phyloP scores from a whole-genome alignment of 2,113 vertebrate genomes.

The Limnothrissa miodon region DNA sequence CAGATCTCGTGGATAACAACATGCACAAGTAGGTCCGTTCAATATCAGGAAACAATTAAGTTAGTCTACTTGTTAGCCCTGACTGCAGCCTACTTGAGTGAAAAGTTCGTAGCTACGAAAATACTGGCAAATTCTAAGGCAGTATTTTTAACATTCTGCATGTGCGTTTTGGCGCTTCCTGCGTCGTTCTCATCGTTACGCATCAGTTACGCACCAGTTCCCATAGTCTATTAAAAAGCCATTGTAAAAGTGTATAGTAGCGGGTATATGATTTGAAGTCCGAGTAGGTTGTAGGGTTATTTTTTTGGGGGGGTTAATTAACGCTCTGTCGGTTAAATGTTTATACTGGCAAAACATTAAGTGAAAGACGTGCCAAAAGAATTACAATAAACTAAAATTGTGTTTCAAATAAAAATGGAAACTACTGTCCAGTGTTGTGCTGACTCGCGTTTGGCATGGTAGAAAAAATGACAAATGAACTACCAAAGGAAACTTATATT shows the following conservation, averaged over 20 bases:
- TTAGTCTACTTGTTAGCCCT: background rate
- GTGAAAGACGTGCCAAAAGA: background rate
- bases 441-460: background rate
- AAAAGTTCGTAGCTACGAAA: background rate
- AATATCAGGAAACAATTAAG: background rate
- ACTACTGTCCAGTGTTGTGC: background rate
- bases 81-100: background rate
- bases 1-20: too few species aligned
- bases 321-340: background rate
- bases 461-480: background rate
- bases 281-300: background rate
- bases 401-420: background rate
- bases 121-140: background rate
- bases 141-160: background rate
- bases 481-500: background rate
- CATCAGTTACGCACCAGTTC: background rate
- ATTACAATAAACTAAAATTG: background rate
- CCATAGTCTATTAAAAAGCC: too few species aligned
- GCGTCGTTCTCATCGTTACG: background rate
- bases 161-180: background rate
- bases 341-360: background rate
- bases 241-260: background rate
- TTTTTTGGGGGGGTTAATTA: background rate
- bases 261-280: background rate
- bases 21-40: background rate